Evolutionary conservation across 2,888 invertebrate species (phyloP).

Genomic region (Hydrotaea diabolus): DNA sequence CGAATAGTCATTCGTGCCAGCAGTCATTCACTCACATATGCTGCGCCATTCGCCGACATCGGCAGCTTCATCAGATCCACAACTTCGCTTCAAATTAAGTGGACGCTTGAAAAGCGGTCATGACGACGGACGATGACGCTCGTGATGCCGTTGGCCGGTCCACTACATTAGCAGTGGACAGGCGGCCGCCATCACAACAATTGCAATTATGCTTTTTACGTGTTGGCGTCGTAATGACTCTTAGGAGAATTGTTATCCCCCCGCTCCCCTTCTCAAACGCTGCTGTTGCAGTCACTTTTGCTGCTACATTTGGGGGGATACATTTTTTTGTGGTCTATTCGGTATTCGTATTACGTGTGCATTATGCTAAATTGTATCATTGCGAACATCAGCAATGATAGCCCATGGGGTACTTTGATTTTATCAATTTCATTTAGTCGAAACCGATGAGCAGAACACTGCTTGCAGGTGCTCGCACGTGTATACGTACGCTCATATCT

Average conservation of each 20-base stretch:
- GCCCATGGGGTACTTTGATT: slow-evolving; percentile 65
- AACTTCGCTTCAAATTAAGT: slow-evolving; percentile 62
- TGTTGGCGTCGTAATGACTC: slow-evolving; percentile 66
- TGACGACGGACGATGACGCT: slow-evolving; percentile 42
- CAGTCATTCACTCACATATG: slow-evolving; percentile 37
- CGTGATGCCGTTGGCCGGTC: not conserved
- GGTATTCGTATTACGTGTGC: slow-evolving; percentile 56
- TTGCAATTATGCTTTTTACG: slow-evolving; percentile 65
- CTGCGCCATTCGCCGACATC: slow-evolving; percentile 36
- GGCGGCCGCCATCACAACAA: slow-evolving; percentile 26
- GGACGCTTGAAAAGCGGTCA: slow-evolving; percentile 53
- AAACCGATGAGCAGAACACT: not conserved
- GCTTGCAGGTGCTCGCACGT: not conserved
- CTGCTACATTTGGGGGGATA: not conserved
- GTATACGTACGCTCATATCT: too few relatives aligned
- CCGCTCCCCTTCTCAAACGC: not conserved
- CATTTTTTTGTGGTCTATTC: slow-evolving; percentile 1
- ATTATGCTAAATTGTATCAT: slow-evolving; percentile 64
- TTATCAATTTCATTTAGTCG: slow-evolving; percentile 60
- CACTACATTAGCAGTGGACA: not conserved
- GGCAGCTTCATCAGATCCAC: slow-evolving; percentile 36
- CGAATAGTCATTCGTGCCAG: not conserved
- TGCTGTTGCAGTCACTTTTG: not conserved
- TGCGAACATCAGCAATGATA: slow-evolving; percentile 55
- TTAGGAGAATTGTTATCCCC: slow-evolving; percentile 51